Conservation (phyloP, 2,113 vertebrate species). For the Numida meleagris region DNA sequence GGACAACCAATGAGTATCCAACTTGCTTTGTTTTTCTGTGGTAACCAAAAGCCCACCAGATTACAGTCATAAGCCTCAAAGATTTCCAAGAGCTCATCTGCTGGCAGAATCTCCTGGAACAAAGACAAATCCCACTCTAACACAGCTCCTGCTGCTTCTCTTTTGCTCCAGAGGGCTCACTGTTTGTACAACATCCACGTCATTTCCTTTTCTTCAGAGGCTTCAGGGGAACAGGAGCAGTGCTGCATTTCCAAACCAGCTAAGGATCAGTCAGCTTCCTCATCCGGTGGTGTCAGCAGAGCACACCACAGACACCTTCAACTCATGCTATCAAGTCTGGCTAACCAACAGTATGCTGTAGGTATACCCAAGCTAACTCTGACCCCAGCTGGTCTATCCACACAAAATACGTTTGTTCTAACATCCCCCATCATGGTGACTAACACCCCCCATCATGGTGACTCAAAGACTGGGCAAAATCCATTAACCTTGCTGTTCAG, state of each 20-base stretch:
- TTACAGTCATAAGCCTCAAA: neutral
- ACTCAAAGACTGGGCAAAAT: neutral
- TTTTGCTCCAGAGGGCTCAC: neutral
- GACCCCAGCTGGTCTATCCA: neutral
- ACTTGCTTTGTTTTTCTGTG: slow-evolving; percentile 9
- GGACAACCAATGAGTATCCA: neutral
- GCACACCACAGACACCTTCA: neutral
- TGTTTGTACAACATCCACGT: neutral
- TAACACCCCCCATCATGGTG: rapidly evolving
- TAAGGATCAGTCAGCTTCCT: neutral
- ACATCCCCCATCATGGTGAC: neutral
- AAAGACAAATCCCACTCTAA: neutral
- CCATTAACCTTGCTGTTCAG: neutral
- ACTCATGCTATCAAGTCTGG: neutral
- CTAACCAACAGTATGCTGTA: neutral
- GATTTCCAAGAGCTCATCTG: neutral
- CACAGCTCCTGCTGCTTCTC: neutral
- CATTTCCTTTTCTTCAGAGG: neutral
- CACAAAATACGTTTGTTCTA: neutral
- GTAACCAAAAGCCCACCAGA: slow-evolving; percentile 1
- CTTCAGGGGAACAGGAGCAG: neutral
- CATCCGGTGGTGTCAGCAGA: neutral
- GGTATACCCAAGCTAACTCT: neutral
- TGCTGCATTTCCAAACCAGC: neutral
- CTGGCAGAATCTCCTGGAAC: neutral